Conservation (phyloP, 2,888 invertebrate species). For the Yponomeuta sedellus region DNA sequence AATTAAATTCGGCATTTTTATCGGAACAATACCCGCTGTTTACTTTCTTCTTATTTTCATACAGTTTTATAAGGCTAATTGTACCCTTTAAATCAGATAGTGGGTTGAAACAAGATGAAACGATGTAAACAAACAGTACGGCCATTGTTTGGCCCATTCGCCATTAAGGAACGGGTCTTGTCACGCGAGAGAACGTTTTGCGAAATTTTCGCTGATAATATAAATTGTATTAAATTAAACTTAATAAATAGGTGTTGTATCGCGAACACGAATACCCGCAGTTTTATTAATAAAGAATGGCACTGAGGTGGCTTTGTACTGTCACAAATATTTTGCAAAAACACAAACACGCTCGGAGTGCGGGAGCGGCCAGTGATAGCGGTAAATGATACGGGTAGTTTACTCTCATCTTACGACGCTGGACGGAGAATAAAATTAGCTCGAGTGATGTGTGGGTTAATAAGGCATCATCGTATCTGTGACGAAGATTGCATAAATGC, state of each 20-base stretch:
- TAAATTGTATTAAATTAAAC: constrained; percentile 4
- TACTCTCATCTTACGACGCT: constrained; percentile 1
- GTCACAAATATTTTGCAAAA: neutral
- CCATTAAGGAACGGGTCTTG: constrained; percentile 67
- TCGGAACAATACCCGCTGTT: neutral
- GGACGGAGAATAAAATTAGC: constrained; percentile 4
- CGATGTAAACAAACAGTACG: constrained; percentile 57
- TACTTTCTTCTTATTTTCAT: neutral
- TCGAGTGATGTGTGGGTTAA: constrained; percentile 23
- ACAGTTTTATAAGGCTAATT: constrained; percentile 5
- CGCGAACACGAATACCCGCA: neutral
- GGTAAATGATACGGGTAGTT: neutral
- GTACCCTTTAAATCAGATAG: constrained; percentile 13
- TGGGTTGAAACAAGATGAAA: constrained; percentile 41
- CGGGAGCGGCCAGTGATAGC: neutral
- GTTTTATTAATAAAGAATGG: neutral
- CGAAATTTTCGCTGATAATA: constrained; percentile 38
- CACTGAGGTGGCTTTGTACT: neutral
- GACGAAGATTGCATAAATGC: constrained; percentile 51
- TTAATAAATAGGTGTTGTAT: neutral
- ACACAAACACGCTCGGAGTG: neutral
- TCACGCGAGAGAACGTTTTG: constrained; percentile 62
- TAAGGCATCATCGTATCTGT: constrained; percentile 31
- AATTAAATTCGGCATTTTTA: neutral
- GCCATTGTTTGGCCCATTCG: constrained; percentile 45